Base-by-base conservation (phyloP, 1,140 invertebrate genomes). In the Meloidogyne floridensis region DNA sequence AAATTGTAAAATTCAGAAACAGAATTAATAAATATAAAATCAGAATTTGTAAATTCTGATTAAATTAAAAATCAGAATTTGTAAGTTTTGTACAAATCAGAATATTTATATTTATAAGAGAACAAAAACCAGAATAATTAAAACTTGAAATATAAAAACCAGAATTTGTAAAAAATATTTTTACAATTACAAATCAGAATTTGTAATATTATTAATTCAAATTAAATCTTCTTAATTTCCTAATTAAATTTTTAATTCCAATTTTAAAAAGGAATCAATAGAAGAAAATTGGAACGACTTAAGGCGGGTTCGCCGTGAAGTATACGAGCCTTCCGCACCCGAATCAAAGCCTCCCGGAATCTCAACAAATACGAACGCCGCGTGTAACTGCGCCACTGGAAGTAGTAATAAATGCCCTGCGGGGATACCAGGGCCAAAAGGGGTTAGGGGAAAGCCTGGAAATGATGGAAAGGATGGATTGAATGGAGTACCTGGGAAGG, bases 391-490 rank as follows among this genome's bases (percentile, higher is more conserved):
- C n/a, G 43, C 53, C 0, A 74, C 72, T 18, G 72, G 72, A 47
- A 54, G 13, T 7, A 54, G 15, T 47, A 74, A 74, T 54, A 74
- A 54, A 74, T 74, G 72, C 18, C 72, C 72, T 6, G 3, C 72
- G 2, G 72, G 72, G 13, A 47, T 54, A n/a, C 72, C 72, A 4
- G 72, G 72, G 0, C 72, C 72, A 54, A 74, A 74, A 32, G 72
- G 72, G 5, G 72, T 54, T 47, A 51, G 15, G n/a, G 72, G 72
- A n/a, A 51, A 13, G 43, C 72, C 72, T 5, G 72, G 72, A n/a
- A 74, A 74, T 15, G 72, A 74, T 47, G 72, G 72, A 15, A 47
- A 74, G 15, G 72, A 74, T 54, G 72, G 72, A 47, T 54, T 74
- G n/a, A 65, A 65, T 65, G 59, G 59, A 65, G 7, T 65, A n/a